Base-by-base conservation (phyloP, 2,888 invertebrate species). In the Minunthozetes semirufus region DNA sequence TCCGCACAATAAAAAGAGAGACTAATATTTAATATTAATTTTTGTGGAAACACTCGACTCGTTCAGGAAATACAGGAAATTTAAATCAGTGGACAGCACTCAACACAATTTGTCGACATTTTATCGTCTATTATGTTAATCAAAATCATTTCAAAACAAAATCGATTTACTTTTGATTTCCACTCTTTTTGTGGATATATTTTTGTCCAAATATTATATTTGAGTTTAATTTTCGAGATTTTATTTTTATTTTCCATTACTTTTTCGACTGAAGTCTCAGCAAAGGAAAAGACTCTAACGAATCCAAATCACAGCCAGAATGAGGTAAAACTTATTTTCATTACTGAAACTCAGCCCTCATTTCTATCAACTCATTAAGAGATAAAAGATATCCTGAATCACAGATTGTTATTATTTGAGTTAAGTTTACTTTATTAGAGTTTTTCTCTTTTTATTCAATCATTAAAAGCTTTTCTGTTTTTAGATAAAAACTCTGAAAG, bases 241-340 rank as follows among this genome's bases (percentile, higher is more conserved):
- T 70, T 48, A 48, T 27, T 70, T 25, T 48, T 48, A 13, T 0
- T 46, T 66, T 66, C 63, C 4, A 38, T 66, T n/a, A 19, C 17
- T 4, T 66, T 66, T 15, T 48, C 70, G 15, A 1, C 27, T 13
- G n/a, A 70, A 48, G 70, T 70, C 19, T 70, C 70, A 8, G 2
- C 70, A 70, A 9, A 46, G 3, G 27, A 70, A 25, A 70, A 70
- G 8, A 1, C 25, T 15, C 17, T 70, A 2, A n/a, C 25, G 0
- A 70, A 25, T 46, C 25, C 22, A 1, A 70, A 48, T 46, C 38
- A 48, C 48, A 70, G 48, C 17, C 70, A 70, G 25, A 70, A 70
- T 70, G 70, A 70, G 70, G 70, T 70, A 70, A 70, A 46, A 1
- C n/a, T 42, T 46, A 8, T 11, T 59, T 59, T 59, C 6, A 19